phyloP scores from a whole-genome alignment of 2,888 invertebrate genomes.

The Drosophila vallismaia region DNA sequence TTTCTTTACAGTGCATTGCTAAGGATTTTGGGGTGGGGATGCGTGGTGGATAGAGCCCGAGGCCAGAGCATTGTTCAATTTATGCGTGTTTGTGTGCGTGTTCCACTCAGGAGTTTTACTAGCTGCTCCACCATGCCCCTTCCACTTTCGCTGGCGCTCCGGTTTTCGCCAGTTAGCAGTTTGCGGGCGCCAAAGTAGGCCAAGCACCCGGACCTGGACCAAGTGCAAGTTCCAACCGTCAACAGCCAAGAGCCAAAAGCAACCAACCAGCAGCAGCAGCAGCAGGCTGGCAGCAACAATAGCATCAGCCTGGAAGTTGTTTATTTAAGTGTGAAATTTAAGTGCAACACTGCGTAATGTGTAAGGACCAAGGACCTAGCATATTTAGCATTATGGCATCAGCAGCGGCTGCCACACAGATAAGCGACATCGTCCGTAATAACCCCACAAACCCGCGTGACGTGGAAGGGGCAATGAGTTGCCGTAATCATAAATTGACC shows the following conservation, averaged over 20 bases:
- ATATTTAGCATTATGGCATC: slow-evolving; percentile 65
- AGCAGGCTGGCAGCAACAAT: slow-evolving; percentile 8
- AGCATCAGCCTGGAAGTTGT: slow-evolving; percentile 62
- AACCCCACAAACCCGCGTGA: slow-evolving; percentile 23
- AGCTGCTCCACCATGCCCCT: slow-evolving; percentile 14
- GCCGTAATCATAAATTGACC: slow-evolving; percentile 63
- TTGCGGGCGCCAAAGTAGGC: slow-evolving; percentile 72
- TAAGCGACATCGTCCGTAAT: slow-evolving; percentile 64
- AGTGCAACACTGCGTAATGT: slow-evolving; percentile 67
- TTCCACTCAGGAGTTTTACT: slow-evolving; percentile 44
- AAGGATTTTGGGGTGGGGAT: slow-evolving; percentile 7
- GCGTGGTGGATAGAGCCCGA: slow-evolving; percentile 25
- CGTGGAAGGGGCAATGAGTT: neutral
- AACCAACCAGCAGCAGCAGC: slow-evolving; percentile 27
- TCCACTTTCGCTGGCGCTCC: slow-evolving; percentile 5
- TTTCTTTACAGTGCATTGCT: slow-evolving; percentile 15
- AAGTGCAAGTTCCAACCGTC: slow-evolving; percentile 51
- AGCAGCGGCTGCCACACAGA: slow-evolving; percentile 37
- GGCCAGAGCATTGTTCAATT: slow-evolving; percentile 71
- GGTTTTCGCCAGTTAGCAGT: slow-evolving; percentile 74
- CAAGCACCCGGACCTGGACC: slow-evolving; percentile 58
- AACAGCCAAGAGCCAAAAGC: slow-evolving; percentile 35
- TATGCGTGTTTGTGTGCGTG: slow-evolving; percentile 68
- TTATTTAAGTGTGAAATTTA: slow-evolving; percentile 78
- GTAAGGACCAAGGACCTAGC: slow-evolving; percentile 47